Evolutionary conservation across 2,113 vertebrate species (phyloP), one percentile per base, ranked within the genome.

Genomic region (Pao palembangensis): DNA sequence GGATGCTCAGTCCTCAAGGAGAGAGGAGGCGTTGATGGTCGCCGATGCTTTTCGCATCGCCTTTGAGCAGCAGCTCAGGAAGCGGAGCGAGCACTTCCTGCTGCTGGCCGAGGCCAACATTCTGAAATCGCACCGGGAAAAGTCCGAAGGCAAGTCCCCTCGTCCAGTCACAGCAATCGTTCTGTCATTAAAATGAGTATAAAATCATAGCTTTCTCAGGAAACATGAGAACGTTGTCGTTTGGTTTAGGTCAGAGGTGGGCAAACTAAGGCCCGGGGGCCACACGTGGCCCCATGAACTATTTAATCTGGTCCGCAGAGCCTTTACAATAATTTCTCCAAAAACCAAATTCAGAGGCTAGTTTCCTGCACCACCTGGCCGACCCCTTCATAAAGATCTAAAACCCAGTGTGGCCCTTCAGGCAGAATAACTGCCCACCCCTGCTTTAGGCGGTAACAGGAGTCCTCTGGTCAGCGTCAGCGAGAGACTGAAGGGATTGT

Each of bases 21-120:
- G 89, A 79, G 93, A 96, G 41, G 95, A 98, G 78, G 94, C 95
- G 0, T 87, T 89, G 21, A 60, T 94, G 62, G 91, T 91, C 82
- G 93, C 93, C 13, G 96, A 97, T 56, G 94, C 95, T 2, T 98
- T 96, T 85, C 92, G 95, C 51, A 94, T 94, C 53, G 95, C 94
- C 1, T 98, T 97, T 78, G 95, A 98, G 76, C 94, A 96, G 75
- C 94, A 98, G 42, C 77, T 98, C 71, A 93, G 88, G 87, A 92
- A 93, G 81, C 91, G 79, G 43, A 94, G 90, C 38, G 92, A 96
- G 48, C 91, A 93, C 54, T 90, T 92, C 50, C 83, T 96, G 58
- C 88, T 89, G 52, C 49, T 90, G 71, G 90, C 90, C 8, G 91
- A 93, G 76, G 71, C 81, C 34, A 88, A 91, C 81, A 89, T 88